Base-by-base conservation (phyloP, 2,888 invertebrate species). In the Bursaphelenchus okinawaensis region DNA sequence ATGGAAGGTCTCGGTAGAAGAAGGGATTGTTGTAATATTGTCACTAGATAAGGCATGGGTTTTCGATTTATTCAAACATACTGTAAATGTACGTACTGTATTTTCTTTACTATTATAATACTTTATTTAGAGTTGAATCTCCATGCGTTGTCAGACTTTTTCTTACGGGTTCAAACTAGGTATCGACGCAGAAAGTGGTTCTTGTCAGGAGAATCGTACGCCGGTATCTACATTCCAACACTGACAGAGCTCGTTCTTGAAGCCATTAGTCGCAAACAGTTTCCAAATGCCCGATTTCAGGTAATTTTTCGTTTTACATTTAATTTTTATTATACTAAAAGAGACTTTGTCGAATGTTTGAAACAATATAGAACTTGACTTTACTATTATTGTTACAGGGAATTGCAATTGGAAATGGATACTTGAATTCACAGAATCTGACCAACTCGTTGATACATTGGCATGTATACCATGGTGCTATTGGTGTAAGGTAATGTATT, bases 61-160 rank as follows among this genome's bases (percentile, higher is more conserved):
- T n/a, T n/a, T n/a, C n/a, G n/a, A n/a, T n/a, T n/a, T n/a, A n/a
- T n/a, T n/a, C n/a, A n/a, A n/a, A n/a, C n/a, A n/a, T n/a, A n/a
- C n/a, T n/a, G n/a, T n/a, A n/a, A n/a, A n/a, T n/a, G n/a, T n/a
- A n/a, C n/a, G n/a, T n/a, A n/a, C n/a, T n/a, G n/a, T n/a, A n/a
- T n/a, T n/a, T n/a, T n/a, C n/a, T n/a, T n/a, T n/a, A n/a, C n/a
- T n/a, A n/a, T n/a, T n/a, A n/a, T n/a, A n/a, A n/a, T n/a, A n/a
- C n/a, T n/a, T n/a, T n/a, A n/a, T n/a, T 76, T 85, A 19, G 59
- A 68, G 19, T 83, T 85, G 71, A 86, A 86, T 73, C 82, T 82
- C 66, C 69, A 77, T 7, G 86, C 86, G n/a, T 60, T 86, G 57
- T 77, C 83, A 60, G 77, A 83, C 70, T 86, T 86, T 78, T 85